phyloP scores from a whole-genome alignment of 2,113 vertebrate genomes.

The Pseudolaguvia tuberculata region DNA sequence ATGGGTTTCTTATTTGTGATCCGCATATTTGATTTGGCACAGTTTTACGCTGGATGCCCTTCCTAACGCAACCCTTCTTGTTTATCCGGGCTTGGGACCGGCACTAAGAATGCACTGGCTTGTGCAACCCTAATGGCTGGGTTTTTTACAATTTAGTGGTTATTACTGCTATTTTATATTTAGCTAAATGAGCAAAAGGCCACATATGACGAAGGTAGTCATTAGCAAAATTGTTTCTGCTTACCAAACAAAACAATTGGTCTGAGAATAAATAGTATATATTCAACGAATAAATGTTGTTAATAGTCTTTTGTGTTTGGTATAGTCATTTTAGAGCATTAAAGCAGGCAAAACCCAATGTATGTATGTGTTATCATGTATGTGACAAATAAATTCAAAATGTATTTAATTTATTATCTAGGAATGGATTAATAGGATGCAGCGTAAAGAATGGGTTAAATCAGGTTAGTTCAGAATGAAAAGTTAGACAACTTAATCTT shows the following conservation, averaged over 20 bases:
- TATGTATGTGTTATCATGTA: no score
- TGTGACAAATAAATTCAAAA: no score
- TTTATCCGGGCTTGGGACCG: no score
- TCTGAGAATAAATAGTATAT: background rate
- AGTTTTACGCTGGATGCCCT: no score
- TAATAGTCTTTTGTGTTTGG: background rate
- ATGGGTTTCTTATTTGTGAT: no score
- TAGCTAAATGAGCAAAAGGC: background rate
- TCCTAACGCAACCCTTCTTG: no score
- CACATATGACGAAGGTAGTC: background rate
- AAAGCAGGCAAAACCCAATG: background rate
- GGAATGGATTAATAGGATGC: background rate
- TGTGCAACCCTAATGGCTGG: no score
- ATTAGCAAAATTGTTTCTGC: conserved; percentile 1
- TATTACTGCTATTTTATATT: background rate
- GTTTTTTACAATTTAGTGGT: background rate
- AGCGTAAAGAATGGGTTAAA: no score
- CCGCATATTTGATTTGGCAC: no score
- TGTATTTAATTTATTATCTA: no score
- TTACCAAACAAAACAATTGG: background rate
- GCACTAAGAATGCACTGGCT: no score
- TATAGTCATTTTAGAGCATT: background rate
- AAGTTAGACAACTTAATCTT: background rate
- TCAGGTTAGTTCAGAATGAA: background rate
- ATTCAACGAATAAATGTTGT: background rate